Evolutionary conservation across 2,113 vertebrate species (phyloP).

Genomic region (Gymnorhina tibicen): DNA sequence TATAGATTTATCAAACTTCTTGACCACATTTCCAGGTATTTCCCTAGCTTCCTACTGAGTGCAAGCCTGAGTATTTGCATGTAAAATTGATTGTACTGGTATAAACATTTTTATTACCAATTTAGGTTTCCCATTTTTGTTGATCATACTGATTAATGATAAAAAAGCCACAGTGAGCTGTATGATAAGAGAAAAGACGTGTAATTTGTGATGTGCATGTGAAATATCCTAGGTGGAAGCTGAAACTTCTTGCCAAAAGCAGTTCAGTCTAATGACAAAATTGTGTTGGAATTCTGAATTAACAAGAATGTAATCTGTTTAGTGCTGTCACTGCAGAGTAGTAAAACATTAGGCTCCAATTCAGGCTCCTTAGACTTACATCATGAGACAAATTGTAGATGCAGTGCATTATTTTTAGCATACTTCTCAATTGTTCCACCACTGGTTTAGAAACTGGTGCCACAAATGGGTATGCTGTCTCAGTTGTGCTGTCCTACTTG

Average conservation of each 20-base stretch:
- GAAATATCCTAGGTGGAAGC: neutral
- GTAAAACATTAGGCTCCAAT: neutral
- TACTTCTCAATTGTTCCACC: neutral
- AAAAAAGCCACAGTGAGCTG: neutral
- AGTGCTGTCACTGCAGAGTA: neutral
- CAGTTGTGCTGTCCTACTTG: neutral
- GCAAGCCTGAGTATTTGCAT: neutral
- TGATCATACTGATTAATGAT: neutral
- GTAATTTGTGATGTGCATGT: neutral
- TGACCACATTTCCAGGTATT: neutral
- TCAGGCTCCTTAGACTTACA: neutral
- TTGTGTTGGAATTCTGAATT: neutral
- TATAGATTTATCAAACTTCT: neutral
- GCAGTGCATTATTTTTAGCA: neutral
- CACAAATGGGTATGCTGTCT: neutral
- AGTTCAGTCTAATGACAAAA: neutral
- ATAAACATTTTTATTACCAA: neutral
- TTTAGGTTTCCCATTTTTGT: neutral
- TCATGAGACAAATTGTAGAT: neutral
- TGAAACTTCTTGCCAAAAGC: neutral
- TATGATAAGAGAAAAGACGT: neutral
- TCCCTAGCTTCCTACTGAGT: neutral
- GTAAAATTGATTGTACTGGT: neutral
- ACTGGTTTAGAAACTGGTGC: neutral
- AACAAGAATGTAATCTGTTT: constrained; percentile 13